A percentile compares a stretch with the other conserved stretches of the same genome.
These are phyloP conservation scores for Neosilurus hyrtlii DNA, from an alignment of 2,797 vertebrate genomes.

Conservation along the genomic window DNA sequence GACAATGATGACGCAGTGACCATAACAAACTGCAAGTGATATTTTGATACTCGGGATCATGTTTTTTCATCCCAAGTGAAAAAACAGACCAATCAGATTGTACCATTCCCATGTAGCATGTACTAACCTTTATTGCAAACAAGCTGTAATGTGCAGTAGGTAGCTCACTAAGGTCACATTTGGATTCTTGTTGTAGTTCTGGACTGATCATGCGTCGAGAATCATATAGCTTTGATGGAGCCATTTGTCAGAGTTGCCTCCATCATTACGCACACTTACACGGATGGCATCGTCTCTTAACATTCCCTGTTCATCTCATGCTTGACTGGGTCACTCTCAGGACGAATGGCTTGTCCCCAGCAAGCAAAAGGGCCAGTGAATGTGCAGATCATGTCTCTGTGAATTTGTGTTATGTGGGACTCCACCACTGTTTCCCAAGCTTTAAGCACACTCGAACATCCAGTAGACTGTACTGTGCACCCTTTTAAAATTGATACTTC, in stretches of 20 bases:
- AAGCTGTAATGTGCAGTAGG: neutral
- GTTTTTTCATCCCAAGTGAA: no score
- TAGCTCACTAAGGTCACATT: neutral
- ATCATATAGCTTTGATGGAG: neutral
- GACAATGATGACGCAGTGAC: no score
- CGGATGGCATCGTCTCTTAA: neutral
- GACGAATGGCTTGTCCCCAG: neutral
- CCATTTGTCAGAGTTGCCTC: neutral
- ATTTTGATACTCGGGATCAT: no score
- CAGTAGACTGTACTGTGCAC: slow-evolving; percentile 45
- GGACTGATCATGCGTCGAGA: neutral
- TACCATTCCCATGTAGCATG: no score
- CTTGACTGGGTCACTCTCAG: neutral
- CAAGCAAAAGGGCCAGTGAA: neutral
- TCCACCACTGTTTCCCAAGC: slow-evolving; percentile 56
- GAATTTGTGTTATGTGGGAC: slow-evolving; percentile 63
- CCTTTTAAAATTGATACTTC: neutral
- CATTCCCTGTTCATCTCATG: slow-evolving; percentile 11
- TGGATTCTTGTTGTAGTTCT: neutral
- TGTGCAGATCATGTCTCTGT: slow-evolving; percentile 52
- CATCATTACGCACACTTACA: neutral
- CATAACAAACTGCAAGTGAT: no score
- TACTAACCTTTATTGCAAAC: neutral
- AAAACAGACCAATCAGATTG: no score
- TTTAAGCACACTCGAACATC: slow-evolving; percentile 53